Percentiles rank a stretch among this genome's conserved stretches.
Evolutionary conservation across 2,797 vertebrate species (phyloP).

Genomic region (Rhadinocentrus ornatus): DNA sequence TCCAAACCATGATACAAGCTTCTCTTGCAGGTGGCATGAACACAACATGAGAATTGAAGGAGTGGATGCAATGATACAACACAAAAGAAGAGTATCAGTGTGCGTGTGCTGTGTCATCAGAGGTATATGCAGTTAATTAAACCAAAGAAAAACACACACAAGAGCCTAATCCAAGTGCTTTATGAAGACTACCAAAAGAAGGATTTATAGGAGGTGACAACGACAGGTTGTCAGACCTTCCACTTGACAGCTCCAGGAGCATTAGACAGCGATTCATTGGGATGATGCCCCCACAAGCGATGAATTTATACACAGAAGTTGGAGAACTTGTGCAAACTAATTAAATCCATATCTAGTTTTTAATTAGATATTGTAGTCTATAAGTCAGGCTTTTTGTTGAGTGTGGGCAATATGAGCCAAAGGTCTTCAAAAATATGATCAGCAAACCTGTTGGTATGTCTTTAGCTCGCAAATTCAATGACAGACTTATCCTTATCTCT

Average conservation of each 20-base stretch:
- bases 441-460: no score
- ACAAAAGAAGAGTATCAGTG: no score
- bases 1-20: no score
- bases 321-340: background rate
- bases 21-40: no score
- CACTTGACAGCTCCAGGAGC: background rate
- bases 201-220: conserved; percentile 16
- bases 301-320: background rate
- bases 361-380: background rate
- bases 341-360: background rate
- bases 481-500: no score
- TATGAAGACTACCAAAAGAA: background rate
- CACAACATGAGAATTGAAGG: no score
- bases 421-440: background rate
- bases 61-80: no score
- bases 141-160: no score
- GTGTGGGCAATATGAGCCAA: background rate
- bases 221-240: conserved; percentile 15
- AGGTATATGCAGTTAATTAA: no score
- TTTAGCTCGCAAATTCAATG: no score
- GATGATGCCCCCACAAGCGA: background rate
- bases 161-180: background rate
- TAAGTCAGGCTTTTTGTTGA: background rate
- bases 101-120: no score
- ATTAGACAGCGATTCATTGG: background rate